Base-by-base conservation (phyloP, 2,888 invertebrate species). In the Synanthedon tipuliformis region DNA sequence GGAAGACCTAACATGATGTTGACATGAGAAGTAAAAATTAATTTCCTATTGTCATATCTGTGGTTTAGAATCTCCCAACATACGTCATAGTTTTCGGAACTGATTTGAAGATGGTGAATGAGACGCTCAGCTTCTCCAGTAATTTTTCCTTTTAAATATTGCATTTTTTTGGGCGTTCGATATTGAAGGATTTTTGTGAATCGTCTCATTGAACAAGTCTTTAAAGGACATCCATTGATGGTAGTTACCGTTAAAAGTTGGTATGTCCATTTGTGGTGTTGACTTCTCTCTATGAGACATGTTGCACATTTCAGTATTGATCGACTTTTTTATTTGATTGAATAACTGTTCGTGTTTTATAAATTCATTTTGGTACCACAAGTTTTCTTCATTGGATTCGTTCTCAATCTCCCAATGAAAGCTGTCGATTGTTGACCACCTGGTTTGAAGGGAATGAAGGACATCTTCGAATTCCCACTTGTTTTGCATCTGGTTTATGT, bases 191-290 rank as follows among this genome's bases (percentile, higher is more conserved):
- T 57, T 57, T 11, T 52, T 50, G 41, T 57, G 55, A 15, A 57
- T 55, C 11, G 54, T 15, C 52, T 55, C 55, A 4, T n/a, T 50
- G 41, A 55, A 57, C 11, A 55, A 18, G 23, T 57, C 55, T 41
- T 57, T 52, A 51, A 55, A 51, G 13, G 53, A 48, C 4, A 15
- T 40, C 53, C 52, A 51, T 41, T 54, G 48, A 7, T 54, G 45
- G 11, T 12, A 12, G 5, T 4, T 41, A n/a, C 5, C 5, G 5
- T 1, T 12, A 41, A 11, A 41, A 41, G 12, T 12, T 4, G 41
- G 41, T 13, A 41, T n/a, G 4, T 41, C 41, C 41, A 41, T 41
- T 13, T 41, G 4, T n/a, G 41, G 41, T n/a, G 41, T 41, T 41
- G 41, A 41, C 10, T 41, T 41, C 7, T 41, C 41, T 13, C 41